A percentile compares a stretch with the other conserved stretches of the same genome.
Evolutionary conservation across 2,113 vertebrate species (phyloP).

Genomic region (Mesitornis unicolor): DNA sequence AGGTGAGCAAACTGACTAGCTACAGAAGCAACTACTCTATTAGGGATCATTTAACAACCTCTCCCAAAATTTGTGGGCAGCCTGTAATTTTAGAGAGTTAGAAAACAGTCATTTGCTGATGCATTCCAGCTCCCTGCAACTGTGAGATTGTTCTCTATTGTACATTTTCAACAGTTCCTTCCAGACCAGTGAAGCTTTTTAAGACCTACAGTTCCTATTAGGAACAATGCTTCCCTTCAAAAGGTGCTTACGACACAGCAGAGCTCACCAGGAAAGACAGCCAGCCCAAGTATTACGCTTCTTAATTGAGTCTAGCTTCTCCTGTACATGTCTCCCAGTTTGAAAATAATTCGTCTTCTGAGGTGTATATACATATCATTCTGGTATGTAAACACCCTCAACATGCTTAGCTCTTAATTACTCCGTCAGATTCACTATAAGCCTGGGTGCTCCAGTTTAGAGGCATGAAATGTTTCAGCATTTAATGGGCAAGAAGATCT

Average conservation of each 20-base stretch:
- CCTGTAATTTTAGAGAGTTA: neutral
- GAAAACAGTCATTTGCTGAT: neutral
- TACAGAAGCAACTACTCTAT: neutral
- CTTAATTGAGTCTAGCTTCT: neutral
- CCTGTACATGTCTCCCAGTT: neutral
- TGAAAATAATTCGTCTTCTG: neutral
- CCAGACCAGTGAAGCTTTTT: slow-evolving; percentile 7
- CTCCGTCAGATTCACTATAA: neutral
- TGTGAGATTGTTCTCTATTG: neutral
- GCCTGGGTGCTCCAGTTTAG: neutral
- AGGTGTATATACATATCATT: neutral
- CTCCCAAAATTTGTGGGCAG: neutral
- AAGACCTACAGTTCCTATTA: neutral
- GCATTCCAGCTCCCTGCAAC: neutral
- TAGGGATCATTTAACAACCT: neutral
- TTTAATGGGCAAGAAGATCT: neutral
- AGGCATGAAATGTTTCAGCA: neutral
- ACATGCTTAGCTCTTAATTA: neutral
- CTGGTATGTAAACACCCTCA: neutral
- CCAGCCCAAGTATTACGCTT: neutral
- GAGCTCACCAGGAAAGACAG: neutral
- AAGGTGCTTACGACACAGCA: neutral
- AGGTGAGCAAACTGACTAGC: neutral
- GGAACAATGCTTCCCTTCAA: neutral
- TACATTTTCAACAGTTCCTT: neutral